Conservation (phyloP, 2,113 vertebrate genomes). For the Colistium nudipinnis region DNA sequence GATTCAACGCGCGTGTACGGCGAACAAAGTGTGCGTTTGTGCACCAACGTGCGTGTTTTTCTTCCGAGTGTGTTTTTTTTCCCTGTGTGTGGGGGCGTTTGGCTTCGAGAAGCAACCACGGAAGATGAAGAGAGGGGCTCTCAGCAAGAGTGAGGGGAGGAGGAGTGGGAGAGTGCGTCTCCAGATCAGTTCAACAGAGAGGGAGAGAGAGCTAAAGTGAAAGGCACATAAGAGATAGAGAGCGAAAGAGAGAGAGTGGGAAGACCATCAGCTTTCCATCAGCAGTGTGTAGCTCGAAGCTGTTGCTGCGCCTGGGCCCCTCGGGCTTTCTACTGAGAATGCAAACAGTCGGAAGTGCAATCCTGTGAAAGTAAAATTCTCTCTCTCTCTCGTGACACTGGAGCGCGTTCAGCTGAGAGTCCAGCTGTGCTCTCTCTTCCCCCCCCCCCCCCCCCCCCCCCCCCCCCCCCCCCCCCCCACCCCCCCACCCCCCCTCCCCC, state of each 20-base stretch:
- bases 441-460: no score
- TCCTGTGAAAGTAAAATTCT: constrained; percentile 19
- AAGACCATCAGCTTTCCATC: constrained; percentile 2
- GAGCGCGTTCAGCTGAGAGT: not conserved
- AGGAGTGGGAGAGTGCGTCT: constrained; percentile 38
- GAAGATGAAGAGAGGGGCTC: constrained; percentile 65
- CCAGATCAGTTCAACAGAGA: constrained; percentile 26
- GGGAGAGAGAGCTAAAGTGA: constrained; percentile 4
- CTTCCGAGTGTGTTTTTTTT: constrained; percentile 47
- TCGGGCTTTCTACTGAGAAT: not conserved
- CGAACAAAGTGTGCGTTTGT: constrained; percentile 56
- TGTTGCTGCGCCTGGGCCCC: not conserved
- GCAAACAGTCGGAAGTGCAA: constrained; percentile 5
- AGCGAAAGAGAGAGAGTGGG: constrained; percentile 3
- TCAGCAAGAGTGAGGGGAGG: constrained; percentile 46
- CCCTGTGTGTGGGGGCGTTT: constrained; percentile 67
- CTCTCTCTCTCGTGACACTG: constrained; percentile 1
- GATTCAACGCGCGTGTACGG: constrained; percentile 69
- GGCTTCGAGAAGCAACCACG: constrained; percentile 49
- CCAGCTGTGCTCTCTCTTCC: constrained; percentile 21
- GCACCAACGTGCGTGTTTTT: constrained; percentile 30
- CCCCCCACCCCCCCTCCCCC: no score
- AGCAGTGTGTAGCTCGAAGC: constrained; percentile 8
- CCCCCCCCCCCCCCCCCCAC: no score
- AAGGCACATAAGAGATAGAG: constrained; percentile 2